phyloP scores from a whole-genome alignment of 2,113 vertebrate genomes.

The Noturus placidus region DNA sequence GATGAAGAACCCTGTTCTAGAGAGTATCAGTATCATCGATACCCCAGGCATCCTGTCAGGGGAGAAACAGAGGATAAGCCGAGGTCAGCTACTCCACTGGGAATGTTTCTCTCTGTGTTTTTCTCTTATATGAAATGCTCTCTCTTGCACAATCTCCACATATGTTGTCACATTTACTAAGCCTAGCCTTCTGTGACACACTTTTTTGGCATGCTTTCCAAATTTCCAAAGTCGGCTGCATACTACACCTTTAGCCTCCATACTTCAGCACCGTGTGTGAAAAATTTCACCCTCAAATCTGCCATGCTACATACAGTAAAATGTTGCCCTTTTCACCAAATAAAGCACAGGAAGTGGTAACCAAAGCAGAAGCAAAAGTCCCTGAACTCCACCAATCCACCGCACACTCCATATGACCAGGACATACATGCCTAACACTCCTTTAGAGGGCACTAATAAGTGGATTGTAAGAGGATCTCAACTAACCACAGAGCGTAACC shows the following conservation, averaged over 20 bases:
- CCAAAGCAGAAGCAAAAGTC: slow-evolving; percentile 8
- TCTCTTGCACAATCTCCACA: background rate
- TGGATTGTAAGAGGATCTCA: background rate
- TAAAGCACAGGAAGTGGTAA: slow-evolving; percentile 17
- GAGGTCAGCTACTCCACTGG: slow-evolving; percentile 72
- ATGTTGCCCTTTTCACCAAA: background rate
- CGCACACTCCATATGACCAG: background rate
- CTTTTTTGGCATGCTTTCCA: background rate
- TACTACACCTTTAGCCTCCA: background rate
- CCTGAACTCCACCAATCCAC: background rate
- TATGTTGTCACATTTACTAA: background rate
- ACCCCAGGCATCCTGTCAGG: slow-evolving; percentile 86
- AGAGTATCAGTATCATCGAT: slow-evolving; percentile 94
- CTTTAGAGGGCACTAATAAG: background rate
- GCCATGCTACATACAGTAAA: background rate
- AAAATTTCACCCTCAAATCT: background rate
- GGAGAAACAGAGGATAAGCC: slow-evolving; percentile 82
- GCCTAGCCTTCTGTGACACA: background rate
- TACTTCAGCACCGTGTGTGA: no score
- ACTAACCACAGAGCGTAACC: background rate
- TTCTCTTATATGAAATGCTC: background rate
- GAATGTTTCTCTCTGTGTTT: slow-evolving; percentile 38
- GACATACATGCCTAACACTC: background rate
- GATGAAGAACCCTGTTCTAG: slow-evolving; percentile 86
- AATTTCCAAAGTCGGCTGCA: background rate